A percentile compares a stretch with the other conserved stretches of the same genome.
Conservation (phyloP, 23 tunicate genomes). For the Oikopleura albicans region DNA sequence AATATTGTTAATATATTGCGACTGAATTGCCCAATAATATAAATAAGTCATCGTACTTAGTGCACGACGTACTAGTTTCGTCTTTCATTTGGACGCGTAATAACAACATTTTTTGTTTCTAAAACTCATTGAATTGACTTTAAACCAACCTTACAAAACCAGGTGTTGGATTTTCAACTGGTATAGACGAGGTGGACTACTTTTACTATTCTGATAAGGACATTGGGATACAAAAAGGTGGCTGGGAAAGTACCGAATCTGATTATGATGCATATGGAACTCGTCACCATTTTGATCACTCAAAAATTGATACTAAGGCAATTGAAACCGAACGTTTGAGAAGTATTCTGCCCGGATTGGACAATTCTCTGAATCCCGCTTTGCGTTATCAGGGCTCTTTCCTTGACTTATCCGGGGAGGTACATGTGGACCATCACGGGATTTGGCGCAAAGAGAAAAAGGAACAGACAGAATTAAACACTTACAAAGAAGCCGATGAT, state of each 20-base stretch:
- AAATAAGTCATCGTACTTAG: too few relatives aligned
- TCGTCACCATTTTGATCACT: background rate
- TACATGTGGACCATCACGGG: background rate
- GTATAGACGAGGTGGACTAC: background rate
- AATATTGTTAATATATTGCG: too few relatives aligned
- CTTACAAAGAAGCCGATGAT: background rate
- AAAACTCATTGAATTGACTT: too few relatives aligned
- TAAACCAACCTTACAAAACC: too few relatives aligned
- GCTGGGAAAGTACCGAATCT: background rate
- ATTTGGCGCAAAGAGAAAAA: conserved; percentile 9
- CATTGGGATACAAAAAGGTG: background rate
- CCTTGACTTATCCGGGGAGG: background rate
- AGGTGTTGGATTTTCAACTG: too few relatives aligned
- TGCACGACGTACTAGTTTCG: too few relatives aligned
- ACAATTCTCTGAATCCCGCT: background rate
- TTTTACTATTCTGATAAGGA: background rate
- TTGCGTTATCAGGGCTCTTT: background rate
- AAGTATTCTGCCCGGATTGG: background rate
- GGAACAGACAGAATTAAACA: background rate
- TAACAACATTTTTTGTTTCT: too few relatives aligned
- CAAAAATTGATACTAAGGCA: background rate
- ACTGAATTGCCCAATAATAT: too few relatives aligned
- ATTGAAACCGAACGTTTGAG: background rate
- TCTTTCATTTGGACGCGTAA: too few relatives aligned
- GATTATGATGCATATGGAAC: conserved; percentile 14